Evolutionary conservation across 2,113 vertebrate species (phyloP).

Genomic region (Hippoglossus stenolepis): DNA sequence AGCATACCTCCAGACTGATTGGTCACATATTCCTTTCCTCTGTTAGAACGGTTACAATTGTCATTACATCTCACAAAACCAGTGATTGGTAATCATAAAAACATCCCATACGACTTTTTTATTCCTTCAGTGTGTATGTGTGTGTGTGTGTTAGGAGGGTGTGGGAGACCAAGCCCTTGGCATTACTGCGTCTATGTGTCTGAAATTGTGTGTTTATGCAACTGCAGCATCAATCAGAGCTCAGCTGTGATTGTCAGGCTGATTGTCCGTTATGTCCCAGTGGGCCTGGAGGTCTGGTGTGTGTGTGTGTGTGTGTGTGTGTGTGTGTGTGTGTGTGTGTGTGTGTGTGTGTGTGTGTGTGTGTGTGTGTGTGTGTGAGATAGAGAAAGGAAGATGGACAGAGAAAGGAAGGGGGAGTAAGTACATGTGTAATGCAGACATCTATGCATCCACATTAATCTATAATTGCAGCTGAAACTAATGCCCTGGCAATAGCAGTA

Average conservation of each 20-base stretch:
- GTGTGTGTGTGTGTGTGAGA: constrained; percentile 15
- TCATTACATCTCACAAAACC: constrained; percentile 16
- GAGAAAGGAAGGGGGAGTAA: neutral
- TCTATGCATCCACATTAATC: constrained; percentile 70
- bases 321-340: constrained; percentile 5
- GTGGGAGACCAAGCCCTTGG: constrained; percentile 36
- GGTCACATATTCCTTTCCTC: constrained; percentile 9
- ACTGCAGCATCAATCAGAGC: constrained; percentile 74
- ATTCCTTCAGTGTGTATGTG: constrained; percentile 38
- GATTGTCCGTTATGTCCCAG: constrained; percentile 72
- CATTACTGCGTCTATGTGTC: constrained; percentile 42
- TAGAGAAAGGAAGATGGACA: neutral
- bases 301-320: constrained; percentile 42
- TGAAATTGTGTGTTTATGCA: constrained; percentile 53
- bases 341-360: constrained; percentile 44
- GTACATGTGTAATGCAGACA: constrained; percentile 39
- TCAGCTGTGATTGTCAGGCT: constrained; percentile 75
- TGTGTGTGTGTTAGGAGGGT: constrained; percentile 18
- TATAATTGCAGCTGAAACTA: constrained; percentile 68
- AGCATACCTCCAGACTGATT: constrained; percentile 1
- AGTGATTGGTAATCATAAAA: constrained; percentile 32
- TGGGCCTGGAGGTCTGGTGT: constrained; percentile 56
- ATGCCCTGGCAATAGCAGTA: constrained; percentile 56
- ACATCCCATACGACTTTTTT: constrained; percentile 30
- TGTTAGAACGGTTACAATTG: constrained; percentile 6